Conservation (phyloP, 2,797 vertebrate genomes). For the Eulemur mongoz region DNA sequence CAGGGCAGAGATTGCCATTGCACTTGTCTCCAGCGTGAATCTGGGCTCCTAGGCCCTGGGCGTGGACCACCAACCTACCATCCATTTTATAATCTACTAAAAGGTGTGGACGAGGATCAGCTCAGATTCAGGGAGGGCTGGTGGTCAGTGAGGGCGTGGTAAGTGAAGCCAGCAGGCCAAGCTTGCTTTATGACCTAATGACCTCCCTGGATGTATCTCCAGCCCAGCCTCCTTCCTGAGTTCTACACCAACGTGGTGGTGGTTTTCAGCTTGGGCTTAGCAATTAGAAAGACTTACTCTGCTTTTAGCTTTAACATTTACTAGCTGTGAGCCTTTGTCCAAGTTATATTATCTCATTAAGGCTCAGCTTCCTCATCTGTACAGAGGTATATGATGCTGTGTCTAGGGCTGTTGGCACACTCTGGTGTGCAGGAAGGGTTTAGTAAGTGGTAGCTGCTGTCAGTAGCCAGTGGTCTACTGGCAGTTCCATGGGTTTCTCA, state of each 20-base stretch:
- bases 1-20: neutral
- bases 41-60: neutral
- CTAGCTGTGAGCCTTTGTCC: neutral
- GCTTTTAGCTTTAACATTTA: neutral
- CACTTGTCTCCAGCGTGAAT: too few species aligned
- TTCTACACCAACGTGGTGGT: too few species aligned
- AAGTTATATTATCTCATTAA: neutral
- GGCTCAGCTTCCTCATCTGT: neutral
- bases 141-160: neutral
- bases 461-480: neutral
- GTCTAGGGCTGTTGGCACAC: neutral
- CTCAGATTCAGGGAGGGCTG: neutral
- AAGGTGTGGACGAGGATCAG: neutral
- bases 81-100: neutral
- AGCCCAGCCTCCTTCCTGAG: neutral
- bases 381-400: neutral
- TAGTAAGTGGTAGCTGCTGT: neutral
- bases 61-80: neutral
- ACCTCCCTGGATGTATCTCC: neutral
- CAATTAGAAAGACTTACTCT: neutral
- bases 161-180: neutral
- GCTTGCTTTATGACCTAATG: neutral
- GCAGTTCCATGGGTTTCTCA: neutral
- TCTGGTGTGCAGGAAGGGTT: neutral
- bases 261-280: neutral